phyloP scores from a whole-genome alignment of 2,797 vertebrate species.

The Chaetodon trifasciatus region DNA sequence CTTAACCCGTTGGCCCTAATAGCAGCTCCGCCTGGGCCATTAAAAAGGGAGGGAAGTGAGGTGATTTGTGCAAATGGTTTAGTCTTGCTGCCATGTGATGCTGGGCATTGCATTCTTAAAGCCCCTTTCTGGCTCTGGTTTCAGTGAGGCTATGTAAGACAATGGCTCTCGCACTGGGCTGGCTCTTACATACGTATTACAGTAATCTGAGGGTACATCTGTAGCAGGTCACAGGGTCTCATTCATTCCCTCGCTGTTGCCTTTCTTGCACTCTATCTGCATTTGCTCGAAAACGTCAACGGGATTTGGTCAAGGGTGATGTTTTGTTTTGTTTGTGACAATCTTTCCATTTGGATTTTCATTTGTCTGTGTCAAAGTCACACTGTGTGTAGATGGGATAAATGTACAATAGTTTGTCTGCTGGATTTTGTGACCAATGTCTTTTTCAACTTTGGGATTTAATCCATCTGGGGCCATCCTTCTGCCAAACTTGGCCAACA shows the following conservation, averaged over 20 bases:
- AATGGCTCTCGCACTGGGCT: slow-evolving; percentile 58
- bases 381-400: slow-evolving; percentile 70
- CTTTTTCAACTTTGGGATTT: slow-evolving; percentile 31
- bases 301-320: slow-evolving; percentile 65
- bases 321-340: slow-evolving; percentile 67
- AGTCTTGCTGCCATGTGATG: slow-evolving; percentile 63
- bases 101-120: slow-evolving; percentile 62
- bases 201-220: slow-evolving; percentile 82
- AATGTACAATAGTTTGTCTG: slow-evolving; percentile 61
- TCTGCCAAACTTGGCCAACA: slow-evolving; percentile 45
- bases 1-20: slow-evolving; percentile 76
- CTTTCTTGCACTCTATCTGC: slow-evolving; percentile 59
- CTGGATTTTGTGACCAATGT: slow-evolving; percentile 28
- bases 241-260: slow-evolving; percentile 54
- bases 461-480: slow-evolving; percentile 33
- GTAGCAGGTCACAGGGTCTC: slow-evolving; percentile 73
- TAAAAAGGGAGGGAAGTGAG: slow-evolving; percentile 66
- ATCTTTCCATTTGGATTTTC: slow-evolving; percentile 73
- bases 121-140: slow-evolving; percentile 52
- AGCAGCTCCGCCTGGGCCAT: slow-evolving; percentile 76
- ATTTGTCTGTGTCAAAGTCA: slow-evolving; percentile 68
- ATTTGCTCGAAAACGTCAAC: slow-evolving; percentile 63
- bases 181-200: slow-evolving; percentile 73
- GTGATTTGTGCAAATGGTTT: slow-evolving; percentile 79
- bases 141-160: slow-evolving; percentile 66